A percentile compares a stretch with the other conserved stretches of the same genome.
These are phyloP conservation scores for Enteromius unitaeniatus DNA, from an alignment of 2,797 vertebrate genomes.

Conservation along the genomic window DNA sequence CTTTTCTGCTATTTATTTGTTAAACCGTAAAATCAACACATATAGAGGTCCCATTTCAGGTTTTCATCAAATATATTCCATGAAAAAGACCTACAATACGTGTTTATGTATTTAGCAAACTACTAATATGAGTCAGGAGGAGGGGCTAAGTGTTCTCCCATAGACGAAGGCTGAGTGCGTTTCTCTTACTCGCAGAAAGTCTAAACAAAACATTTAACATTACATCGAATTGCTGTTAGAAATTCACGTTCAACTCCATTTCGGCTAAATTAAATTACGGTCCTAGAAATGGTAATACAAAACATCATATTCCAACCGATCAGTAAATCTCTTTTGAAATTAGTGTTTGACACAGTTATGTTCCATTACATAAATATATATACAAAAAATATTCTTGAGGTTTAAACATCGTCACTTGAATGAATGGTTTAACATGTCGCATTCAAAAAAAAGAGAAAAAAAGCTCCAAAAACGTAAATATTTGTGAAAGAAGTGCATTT, in stretches of 20 bases:
- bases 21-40: neutral
- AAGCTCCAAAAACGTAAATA: too few relatives aligned
- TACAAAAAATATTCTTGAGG: too few relatives aligned
- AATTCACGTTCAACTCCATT: neutral
- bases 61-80: neutral
- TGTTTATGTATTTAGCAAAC: neutral
- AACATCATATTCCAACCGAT: too few relatives aligned
- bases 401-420: too few relatives aligned
- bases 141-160: conserved; percentile 34
- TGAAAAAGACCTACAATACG: neutral
- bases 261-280: neutral
- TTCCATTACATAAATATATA: too few relatives aligned
- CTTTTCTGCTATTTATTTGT: neutral
- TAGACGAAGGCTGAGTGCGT: neutral
- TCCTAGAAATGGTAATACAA: neutral
- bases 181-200: neutral
- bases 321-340: too few relatives aligned
- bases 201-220: neutral
- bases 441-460: too few relatives aligned
- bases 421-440: too few relatives aligned
- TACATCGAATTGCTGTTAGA: neutral
- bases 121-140: conserved; percentile 9
- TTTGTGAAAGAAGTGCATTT: too few relatives aligned
- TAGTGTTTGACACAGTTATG: too few relatives aligned
- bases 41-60: neutral